These are phyloP conservation scores for Epizoanthus scotinus DNA, from an alignment of 92 coral and sea anemone species.

Conservation along the genomic window DNA sequence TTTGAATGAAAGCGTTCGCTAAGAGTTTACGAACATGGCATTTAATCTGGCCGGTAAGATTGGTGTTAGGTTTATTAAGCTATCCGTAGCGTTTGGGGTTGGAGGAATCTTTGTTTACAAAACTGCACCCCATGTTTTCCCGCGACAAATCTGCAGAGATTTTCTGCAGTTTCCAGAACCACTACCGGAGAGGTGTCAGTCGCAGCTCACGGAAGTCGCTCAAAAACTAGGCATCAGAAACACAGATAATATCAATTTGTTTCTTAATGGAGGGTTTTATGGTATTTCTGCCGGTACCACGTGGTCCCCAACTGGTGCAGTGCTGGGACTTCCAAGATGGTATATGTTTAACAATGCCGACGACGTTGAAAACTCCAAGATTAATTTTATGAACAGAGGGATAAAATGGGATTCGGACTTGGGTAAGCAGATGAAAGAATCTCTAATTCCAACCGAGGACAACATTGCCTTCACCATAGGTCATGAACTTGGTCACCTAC, in stretches of 20 bases:
- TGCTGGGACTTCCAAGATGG: constrained; percentile 81
- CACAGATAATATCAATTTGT: constrained; percentile 59
- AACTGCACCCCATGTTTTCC: constrained; percentile 68
- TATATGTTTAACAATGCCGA: constrained; percentile 60
- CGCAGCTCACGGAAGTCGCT: constrained; percentile 69
- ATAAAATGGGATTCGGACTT: constrained; percentile 86
- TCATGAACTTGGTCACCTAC: constrained; percentile 76
- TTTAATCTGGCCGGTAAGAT: constrained; percentile 69
- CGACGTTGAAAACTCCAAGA: constrained; percentile 72
- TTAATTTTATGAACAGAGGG: constrained; percentile 73
- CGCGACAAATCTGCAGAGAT: constrained; percentile 59
- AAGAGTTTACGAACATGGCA: constrained; percentile 44
- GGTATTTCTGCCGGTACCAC: constrained; percentile 76
- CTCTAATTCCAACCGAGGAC: constrained; percentile 67
- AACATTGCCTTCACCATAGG: constrained; percentile 79
- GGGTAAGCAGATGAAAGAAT: constrained; percentile 72
- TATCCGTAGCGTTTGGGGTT: constrained; percentile 83
- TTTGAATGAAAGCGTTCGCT: neutral
- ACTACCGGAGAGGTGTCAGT: constrained; percentile 59
- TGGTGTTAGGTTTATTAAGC: constrained; percentile 63
- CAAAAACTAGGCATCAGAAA: constrained; percentile 58
- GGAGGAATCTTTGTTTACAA: constrained; percentile 78
- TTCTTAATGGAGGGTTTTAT: constrained; percentile 74
- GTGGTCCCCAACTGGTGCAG: constrained; percentile 74
- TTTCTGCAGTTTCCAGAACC: constrained; percentile 51